phyloP scores from a whole-genome alignment of 2,113 vertebrate genomes.

The Cavia porcellus region DNA sequence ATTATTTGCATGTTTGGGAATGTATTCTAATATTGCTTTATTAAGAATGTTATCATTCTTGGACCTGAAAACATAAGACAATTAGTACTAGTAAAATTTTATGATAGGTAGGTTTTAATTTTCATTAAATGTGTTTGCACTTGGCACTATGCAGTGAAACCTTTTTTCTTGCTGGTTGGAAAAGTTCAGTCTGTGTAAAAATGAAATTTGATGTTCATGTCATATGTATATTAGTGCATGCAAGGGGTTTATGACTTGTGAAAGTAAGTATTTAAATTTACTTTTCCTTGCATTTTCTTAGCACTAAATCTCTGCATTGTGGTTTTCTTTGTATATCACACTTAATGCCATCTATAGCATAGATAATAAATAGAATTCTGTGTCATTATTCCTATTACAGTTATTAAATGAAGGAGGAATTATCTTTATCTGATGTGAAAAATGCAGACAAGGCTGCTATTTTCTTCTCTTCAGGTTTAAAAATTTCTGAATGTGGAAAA shows the following conservation, averaged over 20 bases:
- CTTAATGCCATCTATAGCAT: not conserved
- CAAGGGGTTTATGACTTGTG: not conserved
- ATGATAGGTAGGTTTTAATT: slow-evolving; percentile 13
- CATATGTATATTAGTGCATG: not conserved
- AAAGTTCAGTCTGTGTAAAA: not conserved
- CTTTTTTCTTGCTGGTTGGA: not conserved
- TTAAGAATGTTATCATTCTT: slow-evolving; percentile 44
- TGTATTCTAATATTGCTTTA: slow-evolving; percentile 71
- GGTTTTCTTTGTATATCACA: not conserved
- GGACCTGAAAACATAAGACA: slow-evolving; percentile 9
- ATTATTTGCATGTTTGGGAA: slow-evolving; percentile 62
- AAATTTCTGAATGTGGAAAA: not conserved
- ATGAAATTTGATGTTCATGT: not conserved
- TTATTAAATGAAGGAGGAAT: not conserved
- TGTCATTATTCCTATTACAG: not conserved
- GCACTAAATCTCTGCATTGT: not conserved
- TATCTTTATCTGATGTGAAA: not conserved
- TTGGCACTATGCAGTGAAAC: not conserved
- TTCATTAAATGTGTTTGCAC: not conserved
- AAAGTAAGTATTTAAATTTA: not conserved
- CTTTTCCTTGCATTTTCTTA: not conserved
- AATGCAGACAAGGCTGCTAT: not conserved
- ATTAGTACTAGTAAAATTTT: slow-evolving; percentile 58
- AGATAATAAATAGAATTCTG: not conserved
- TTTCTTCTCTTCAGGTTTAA: not conserved